A percentile compares a stretch with the other conserved stretches of the same genome.
These are phyloP conservation scores for Poeciliopsis paucimaculata DNA, from an alignment of 2,797 vertebrate species.

Conservation along the genomic window DNA sequence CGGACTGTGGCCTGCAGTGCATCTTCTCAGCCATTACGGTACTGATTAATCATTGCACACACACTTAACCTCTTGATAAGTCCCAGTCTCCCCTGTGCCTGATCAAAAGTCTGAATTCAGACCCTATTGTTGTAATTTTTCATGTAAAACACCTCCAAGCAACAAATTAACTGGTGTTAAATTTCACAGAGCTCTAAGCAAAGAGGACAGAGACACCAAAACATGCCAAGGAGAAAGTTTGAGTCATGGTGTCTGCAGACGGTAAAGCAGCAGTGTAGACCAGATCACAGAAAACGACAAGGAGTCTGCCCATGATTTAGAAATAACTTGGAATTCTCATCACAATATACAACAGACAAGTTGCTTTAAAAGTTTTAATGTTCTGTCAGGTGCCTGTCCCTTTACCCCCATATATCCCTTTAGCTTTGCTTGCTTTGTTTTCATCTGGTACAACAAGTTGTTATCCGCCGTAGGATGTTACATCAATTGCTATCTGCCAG, in stretches of 20 bases:
- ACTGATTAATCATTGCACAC: slow-evolving; percentile 10
- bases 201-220: neutral
- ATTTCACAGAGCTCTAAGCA: neutral
- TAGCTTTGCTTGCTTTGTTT: neutral
- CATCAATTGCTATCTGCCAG: neutral
- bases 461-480: neutral
- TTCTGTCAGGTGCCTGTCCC: neutral
- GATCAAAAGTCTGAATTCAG: neutral
- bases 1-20: neutral
- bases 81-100: neutral
- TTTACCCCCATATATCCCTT: neutral
- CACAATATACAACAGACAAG: neutral
- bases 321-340: neutral
- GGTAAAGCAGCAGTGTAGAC: neutral
- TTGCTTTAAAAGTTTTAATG: neutral
- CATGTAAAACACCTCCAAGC: neutral
- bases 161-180: neutral
- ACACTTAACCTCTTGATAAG: neutral
- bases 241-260: neutral
- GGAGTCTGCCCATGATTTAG: neutral
- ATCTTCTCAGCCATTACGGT: slow-evolving; percentile 41
- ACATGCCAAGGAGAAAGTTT: neutral
- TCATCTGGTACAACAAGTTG: neutral
- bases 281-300: neutral
- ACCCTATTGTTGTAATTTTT: neutral